Percentiles rank a stretch among this genome's conserved stretches.
Evolutionary conservation across 1,140 invertebrate genomes (phyloP).

Genomic region (Leptonema lineaticorne): DNA sequence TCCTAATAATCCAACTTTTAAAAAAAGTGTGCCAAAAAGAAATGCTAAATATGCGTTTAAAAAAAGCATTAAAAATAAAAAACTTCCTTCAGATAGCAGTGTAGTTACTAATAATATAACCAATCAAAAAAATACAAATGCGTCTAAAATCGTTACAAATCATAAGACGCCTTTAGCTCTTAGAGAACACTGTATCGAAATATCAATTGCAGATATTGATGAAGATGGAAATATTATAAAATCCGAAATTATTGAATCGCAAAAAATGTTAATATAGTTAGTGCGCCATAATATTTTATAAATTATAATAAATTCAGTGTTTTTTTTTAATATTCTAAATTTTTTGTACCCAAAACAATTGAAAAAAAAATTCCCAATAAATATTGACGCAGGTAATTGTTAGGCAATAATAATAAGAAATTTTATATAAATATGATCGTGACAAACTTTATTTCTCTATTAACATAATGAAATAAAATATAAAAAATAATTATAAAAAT

Average conservation of each 20-base stretch:
- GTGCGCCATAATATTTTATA: no score
- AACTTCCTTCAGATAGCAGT: neutral
- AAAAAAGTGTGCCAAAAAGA: neutral
- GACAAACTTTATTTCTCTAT: no score
- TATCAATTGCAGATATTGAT: slow-evolving; percentile 39
- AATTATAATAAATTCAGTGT: no score
- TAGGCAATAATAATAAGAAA: no score
- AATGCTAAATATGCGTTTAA: neutral
- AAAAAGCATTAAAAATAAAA: neutral
- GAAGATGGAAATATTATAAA: slow-evolving; percentile 36
- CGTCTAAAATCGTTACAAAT: neutral
- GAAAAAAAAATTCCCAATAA: no score
- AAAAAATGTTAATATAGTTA: slow-evolving; percentile 32
- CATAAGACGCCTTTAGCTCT: neutral
- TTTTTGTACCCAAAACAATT: no score
- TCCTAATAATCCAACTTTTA: neutral
- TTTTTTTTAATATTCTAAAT: no score
- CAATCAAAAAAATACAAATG: neutral
- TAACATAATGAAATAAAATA: no score
- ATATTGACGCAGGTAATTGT: no score
- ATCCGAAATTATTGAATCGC: slow-evolving; percentile 32
- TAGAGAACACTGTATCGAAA: slow-evolving; percentile 25
- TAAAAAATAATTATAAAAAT: no score
- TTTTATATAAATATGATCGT: no score
- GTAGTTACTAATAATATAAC: no score